Base-by-base conservation (phyloP, 1,140 invertebrate species). In the Psix sp. region DNA sequence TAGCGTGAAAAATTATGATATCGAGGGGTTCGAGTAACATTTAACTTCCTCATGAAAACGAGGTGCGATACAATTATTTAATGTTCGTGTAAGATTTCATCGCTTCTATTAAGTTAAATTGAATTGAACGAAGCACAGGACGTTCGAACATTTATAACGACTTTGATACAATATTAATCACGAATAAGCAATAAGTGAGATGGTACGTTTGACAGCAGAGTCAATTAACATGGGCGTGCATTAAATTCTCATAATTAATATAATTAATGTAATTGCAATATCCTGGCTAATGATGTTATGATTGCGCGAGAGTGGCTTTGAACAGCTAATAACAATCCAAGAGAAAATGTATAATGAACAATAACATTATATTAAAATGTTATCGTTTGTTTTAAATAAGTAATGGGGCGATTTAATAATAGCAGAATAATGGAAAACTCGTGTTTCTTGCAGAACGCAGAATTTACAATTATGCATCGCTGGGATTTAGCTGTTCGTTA, bases 111-210 rank as follows among this genome's bases (percentile, higher is more conserved):
- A 79, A 81, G 74, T 59, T 46, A 35, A 52, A 77, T 78, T 82
- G 82, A 71, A 74, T 74, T 77, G 80, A 82, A 84, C 79, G 74
- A 79, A 73, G 67, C 75, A 68, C 52, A 66, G 68, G 78, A 75
- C 62, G 60, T 33, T 74, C 59, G 63, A 6, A 62, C 43, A 63
- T 29, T 70, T 67, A 70, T 62, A 62, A 63, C 29, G 59, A 49
- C 62, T 63, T 74, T 67, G 62, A 62, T 56, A 20, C 60, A 9
- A 21, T 70, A 75, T 75, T 75, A 70, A 70, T 75, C 46, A 70
- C 21, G 40, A 68, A 59, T 63, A 35, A 65, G 43, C 15, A 65
- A 60, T 54, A 54, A 68, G 29, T 35, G 36, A 14, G 38, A 16
- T 74, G 20, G 63, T 66, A 60, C 48, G 35, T 75, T 65, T 66